Percentiles rank a stretch among this genome's conserved stretches.
Conservation (phyloP, 2,797 vertebrate species). For the Intellagama lesueurii region DNA sequence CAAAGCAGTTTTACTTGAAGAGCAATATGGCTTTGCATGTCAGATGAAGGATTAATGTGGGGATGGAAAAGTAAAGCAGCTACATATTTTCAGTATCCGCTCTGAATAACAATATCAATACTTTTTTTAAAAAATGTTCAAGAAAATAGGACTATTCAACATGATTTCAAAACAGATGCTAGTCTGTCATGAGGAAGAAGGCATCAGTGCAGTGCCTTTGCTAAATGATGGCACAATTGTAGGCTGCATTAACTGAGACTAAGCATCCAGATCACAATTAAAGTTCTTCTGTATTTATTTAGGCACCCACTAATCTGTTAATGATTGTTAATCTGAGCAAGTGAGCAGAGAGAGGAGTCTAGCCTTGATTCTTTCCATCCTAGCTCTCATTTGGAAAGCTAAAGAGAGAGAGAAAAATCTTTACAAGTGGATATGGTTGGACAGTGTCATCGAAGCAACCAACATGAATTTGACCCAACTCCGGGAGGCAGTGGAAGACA, state of each 20-base stretch:
- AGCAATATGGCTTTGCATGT: slow-evolving; percentile 4
- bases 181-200: not conserved
- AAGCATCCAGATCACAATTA: not conserved
- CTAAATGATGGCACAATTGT: not conserved
- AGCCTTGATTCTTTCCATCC: too few relatives aligned
- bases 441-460: too few relatives aligned
- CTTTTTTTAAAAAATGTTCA: not conserved
- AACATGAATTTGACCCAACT: too few relatives aligned
- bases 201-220: not conserved
- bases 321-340: too few relatives aligned
- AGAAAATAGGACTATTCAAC: not conserved
- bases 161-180: not conserved
- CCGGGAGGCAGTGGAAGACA: too few relatives aligned
- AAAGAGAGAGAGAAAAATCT: too few relatives aligned
- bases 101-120: not conserved
- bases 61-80: not conserved
- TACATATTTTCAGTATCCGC: not conserved
- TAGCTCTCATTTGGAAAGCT: too few relatives aligned
- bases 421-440: too few relatives aligned
- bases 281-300: too few relatives aligned
- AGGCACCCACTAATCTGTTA: too few relatives aligned
- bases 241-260: not conserved
- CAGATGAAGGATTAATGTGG: not conserved
- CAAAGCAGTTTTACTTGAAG: slow-evolving; percentile 28
- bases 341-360: too few relatives aligned